A percentile compares a stretch with the other conserved stretches of the same genome.
These are phyloP conservation scores for Macaria notata DNA, from an alignment of 2,888 invertebrate genomes.

Conservation along the genomic window DNA sequence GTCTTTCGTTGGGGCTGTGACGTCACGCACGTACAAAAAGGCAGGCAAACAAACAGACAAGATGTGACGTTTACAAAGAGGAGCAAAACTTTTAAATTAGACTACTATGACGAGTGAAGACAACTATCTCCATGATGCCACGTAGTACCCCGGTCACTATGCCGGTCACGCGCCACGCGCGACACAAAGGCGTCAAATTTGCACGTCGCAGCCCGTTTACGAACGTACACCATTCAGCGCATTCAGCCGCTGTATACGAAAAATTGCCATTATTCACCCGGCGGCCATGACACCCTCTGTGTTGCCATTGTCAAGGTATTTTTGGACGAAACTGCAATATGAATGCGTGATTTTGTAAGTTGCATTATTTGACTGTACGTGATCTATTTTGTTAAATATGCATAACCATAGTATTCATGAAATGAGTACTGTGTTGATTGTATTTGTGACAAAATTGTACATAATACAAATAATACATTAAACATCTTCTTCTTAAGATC, in stretches of 20 bases:
- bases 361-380: constrained; percentile 1
- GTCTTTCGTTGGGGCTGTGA: too few relatives aligned
- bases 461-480: too few relatives aligned
- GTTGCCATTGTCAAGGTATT: constrained; percentile 31
- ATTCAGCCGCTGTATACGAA: constrained; percentile 73
- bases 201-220: constrained; percentile 78
- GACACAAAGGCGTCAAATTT: constrained; percentile 79
- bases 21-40: too few relatives aligned
- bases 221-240: constrained; percentile 74
- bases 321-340: constrained; percentile 23
- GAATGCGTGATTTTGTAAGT: constrained; percentile 12
- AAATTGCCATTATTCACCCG: constrained; percentile 74
- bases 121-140: too few relatives aligned
- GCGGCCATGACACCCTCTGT: constrained; percentile 60
- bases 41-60: too few relatives aligned
- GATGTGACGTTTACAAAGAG: too few relatives aligned
- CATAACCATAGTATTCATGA: too few relatives aligned
- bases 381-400: too few relatives aligned
- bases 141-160: constrained; percentile 35
- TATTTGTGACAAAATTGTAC: not conserved
- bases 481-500: too few relatives aligned
- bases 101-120: too few relatives aligned
- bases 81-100: too few relatives aligned
- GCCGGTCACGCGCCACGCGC: constrained; percentile 67
- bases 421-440: not conserved